These are phyloP conservation scores for Agrochola circellaris DNA, from an alignment of 2,888 invertebrate species.

Conservation along the genomic window DNA sequence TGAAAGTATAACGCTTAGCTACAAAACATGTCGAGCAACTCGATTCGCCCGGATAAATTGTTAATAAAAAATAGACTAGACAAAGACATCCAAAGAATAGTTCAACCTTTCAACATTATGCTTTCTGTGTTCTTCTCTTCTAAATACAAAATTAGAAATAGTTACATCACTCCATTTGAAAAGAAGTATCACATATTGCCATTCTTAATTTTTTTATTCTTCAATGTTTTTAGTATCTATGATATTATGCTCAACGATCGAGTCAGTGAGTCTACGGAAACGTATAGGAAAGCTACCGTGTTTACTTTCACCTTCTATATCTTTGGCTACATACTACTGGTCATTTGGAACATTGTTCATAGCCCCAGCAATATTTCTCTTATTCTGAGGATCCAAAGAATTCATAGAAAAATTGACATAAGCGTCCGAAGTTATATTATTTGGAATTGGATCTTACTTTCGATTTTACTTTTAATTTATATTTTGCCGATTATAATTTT, in stretches of 20 bases:
- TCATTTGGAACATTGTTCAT: neutral
- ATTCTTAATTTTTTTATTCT: neutral
- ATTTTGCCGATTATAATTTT: rapidly evolving
- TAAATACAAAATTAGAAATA: constrained; percentile 19
- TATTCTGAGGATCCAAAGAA: constrained; percentile 13
- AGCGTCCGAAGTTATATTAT: neutral
- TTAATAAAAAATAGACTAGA: neutral
- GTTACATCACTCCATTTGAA: neutral
- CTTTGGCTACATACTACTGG: neutral
- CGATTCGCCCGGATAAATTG: neutral
- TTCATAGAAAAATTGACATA: neutral
- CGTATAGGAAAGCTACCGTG: neutral
- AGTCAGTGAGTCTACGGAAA: neutral
- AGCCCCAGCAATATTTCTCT: constrained; percentile 3
- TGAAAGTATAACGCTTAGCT: neutral
- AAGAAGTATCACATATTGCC: neutral
- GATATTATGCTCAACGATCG: neutral
- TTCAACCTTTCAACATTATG: constrained; percentile 15
- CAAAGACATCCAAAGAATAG: neutral
- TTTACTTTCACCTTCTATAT: no score
- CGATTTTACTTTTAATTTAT: neutral
- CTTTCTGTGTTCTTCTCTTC: neutral
- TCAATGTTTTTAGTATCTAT: neutral
- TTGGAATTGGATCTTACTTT: neutral
- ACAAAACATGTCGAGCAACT: neutral